These are phyloP conservation scores for Gopherus evgoodei DNA, from an alignment of 2,113 vertebrate genomes.

Conservation along the genomic window DNA sequence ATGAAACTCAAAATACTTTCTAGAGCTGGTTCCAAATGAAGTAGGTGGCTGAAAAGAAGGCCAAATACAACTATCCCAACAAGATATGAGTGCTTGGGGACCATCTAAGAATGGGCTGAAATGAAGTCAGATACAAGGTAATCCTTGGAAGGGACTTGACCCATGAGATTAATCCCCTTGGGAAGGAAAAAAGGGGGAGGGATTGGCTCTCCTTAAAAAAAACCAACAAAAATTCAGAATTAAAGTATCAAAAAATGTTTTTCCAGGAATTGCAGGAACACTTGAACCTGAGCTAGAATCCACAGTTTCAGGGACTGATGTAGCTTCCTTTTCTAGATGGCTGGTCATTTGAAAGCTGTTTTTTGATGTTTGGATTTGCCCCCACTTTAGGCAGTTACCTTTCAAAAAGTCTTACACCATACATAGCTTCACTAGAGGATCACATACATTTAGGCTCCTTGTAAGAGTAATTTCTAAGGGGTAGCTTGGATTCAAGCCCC, in stretches of 20 bases:
- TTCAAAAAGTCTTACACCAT: too few relatives aligned
- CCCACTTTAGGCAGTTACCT: too few relatives aligned
- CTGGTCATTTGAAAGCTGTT: too few relatives aligned
- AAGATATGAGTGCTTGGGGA: neutral
- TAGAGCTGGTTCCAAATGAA: neutral
- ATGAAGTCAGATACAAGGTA: neutral
- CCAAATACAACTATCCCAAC: neutral
- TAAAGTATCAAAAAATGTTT: neutral
- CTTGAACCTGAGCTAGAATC: too few relatives aligned
- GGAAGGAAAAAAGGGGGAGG: neutral
- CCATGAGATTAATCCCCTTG: neutral
- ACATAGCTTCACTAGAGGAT: too few relatives aligned
- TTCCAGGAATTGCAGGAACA: neutral
- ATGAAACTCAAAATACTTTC: neutral
- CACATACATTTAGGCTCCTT: too few relatives aligned
- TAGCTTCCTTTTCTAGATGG: too few relatives aligned
- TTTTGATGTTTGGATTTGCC: too few relatives aligned
- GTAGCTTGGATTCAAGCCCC: too few relatives aligned
- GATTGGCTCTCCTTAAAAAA: neutral
- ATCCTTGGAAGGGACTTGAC: neutral
- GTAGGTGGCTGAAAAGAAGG: accelerated
- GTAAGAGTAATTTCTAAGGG: too few relatives aligned
- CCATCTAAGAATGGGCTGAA: neutral
- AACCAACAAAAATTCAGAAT: neutral
- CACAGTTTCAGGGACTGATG: too few relatives aligned